Base-by-base conservation (phyloP, 2,888 invertebrate genomes). In the Pandemis corylana region DNA sequence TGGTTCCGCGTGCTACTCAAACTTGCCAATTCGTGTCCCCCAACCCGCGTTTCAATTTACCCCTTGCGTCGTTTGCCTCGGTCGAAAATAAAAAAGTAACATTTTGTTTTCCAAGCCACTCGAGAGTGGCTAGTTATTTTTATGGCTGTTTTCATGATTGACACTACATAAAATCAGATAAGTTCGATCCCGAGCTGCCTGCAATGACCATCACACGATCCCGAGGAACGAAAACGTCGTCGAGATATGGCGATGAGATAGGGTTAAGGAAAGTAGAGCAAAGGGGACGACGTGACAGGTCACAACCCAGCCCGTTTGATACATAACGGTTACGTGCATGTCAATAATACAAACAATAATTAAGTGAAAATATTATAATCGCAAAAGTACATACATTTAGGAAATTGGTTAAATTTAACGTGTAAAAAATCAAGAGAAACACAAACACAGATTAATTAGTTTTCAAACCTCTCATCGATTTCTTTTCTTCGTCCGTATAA, bases 11-110 rank as follows among this genome's bases (percentile, higher is more conserved):
- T 81, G 82, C 84, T 86, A 81, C 83, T 87, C 87, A 84, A 87
- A 86, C 85, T 87, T 85, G 84, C 84, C 89, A 82, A 86, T 87
- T 86, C 81, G 77, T 82, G 83, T 84, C 81, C 83, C 81, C 84
- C 84, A 82, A 81, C 85, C 85, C 87, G 85, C 84, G 84, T 90
- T 91, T 91, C 90, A 90, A 91, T 91, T 91, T 91, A 86, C 89
- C 86, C 87, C 87, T 87, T 83, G 85, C 83, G 85, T 81, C 83
- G 82, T 86, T 84, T 80, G 83, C 81, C 79, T 51, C 41, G 68
- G 78, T 80, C 77, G 80, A 78, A 82, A 86, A 89, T 89, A 89
- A 87, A 88, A 56, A 85, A 78, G 82, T 82, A 80, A 80, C 83
- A 81, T 85, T 88, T 88, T 89, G 85, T 89, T 87, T 87, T 86